Conservation (phyloP, 1,140 invertebrate genomes). For the Neodiprion pinetum region DNA sequence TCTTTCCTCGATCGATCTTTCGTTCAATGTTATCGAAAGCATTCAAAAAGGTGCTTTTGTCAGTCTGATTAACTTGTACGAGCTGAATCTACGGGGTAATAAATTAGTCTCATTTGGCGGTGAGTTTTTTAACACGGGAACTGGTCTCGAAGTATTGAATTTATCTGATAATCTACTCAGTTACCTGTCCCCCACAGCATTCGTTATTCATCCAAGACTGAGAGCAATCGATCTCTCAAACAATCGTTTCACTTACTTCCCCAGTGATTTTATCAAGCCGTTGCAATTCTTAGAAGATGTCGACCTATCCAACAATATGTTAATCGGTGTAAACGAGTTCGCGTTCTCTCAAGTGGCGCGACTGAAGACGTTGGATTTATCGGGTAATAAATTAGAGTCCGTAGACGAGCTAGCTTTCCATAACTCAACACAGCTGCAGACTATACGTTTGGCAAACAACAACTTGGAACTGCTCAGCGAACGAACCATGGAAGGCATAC, state of each 20-base stretch:
- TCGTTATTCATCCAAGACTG: conserved; percentile 80
- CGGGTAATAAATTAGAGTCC: conserved; percentile 78
- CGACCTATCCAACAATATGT: conserved; percentile 77
- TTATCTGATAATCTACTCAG: conserved; percentile 78
- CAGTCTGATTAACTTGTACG: conserved; percentile 74
- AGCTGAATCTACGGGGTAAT: conserved; percentile 79
- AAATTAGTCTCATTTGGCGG: conserved; percentile 76
- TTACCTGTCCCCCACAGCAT: conserved; percentile 79
- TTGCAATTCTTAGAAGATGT: conserved; percentile 77
- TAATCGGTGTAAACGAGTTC: conserved; percentile 81
- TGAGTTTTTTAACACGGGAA: conserved; percentile 78
- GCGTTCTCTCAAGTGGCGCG: conserved; percentile 83
- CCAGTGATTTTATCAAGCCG: conserved; percentile 78
- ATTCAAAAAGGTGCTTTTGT: conserved; percentile 80
- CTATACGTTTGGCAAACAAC: conserved; percentile 79
- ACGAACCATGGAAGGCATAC: conserved; percentile 82
- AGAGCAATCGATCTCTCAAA: conserved; percentile 70
- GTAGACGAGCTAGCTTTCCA: conserved; percentile 88
- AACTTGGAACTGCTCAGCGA: conserved; percentile 78
- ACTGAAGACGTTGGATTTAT: conserved; percentile 72
- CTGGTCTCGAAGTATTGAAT: conserved; percentile 77
- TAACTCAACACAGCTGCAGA: conserved; percentile 87
- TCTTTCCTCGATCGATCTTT: conserved; percentile 75
- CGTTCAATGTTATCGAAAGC: conserved; percentile 77
- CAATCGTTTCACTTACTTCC: conserved; percentile 84